phyloP scores from a whole-genome alignment of 64 coral and sea anemone species.

The Hydrozoanthus tunicans region DNA sequence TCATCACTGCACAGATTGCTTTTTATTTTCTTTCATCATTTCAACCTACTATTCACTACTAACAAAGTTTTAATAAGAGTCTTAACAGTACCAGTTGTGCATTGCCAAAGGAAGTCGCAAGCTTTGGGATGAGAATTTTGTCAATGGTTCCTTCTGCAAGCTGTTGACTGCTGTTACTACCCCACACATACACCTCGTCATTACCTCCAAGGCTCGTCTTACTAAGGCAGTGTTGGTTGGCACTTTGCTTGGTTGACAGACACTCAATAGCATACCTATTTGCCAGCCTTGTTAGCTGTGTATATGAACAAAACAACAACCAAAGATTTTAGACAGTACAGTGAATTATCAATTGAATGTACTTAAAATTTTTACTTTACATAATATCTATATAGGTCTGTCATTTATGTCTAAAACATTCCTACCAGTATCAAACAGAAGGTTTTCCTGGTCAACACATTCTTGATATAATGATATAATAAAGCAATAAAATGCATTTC shows the following conservation, averaged over 20 bases:
- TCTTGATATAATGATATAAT: too few species aligned
- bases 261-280: slow-evolving; percentile 30
- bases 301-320: not conserved
- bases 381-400: too few species aligned
- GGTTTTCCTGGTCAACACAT: too few species aligned
- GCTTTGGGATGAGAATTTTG: slow-evolving; percentile 83
- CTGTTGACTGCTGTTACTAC: slow-evolving; percentile 91
- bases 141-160: slow-evolving; percentile 86
- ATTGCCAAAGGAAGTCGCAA: slow-evolving; percentile 85
- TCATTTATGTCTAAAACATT: too few species aligned
- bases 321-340: not conserved
- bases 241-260: slow-evolving; percentile 23
- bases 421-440: too few species aligned
- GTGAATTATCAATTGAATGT: not conserved
- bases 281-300: slow-evolving; percentile 41
- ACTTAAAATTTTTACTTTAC: not conserved
- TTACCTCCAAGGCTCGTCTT: slow-evolving; percentile 1
- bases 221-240: not conserved
- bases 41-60: not conserved
- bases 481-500: too few species aligned
- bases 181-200: slow-evolving; percentile 91
- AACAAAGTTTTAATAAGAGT: too few species aligned
- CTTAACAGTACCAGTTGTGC: slow-evolving; percentile 69
- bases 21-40: not conserved
- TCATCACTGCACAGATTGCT: slow-evolving; percentile 10